Evolutionary conservation across 2,888 invertebrate species (phyloP).

Genomic region (Auanema freiburgensis): DNA sequence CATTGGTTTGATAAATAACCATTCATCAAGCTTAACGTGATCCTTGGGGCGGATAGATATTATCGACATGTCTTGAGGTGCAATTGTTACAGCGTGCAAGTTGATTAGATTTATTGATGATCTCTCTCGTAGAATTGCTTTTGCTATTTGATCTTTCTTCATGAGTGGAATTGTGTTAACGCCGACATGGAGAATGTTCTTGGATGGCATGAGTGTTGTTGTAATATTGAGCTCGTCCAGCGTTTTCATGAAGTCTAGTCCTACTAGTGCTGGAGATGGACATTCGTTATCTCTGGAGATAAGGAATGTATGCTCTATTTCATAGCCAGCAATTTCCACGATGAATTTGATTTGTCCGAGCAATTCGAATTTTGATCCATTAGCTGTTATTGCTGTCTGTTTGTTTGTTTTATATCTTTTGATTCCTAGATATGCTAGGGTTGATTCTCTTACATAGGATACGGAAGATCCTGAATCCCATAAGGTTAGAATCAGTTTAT

Average conservation of each 20-base stretch:
- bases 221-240: neutral
- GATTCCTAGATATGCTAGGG: neutral
- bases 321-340: neutral
- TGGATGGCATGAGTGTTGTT: neutral
- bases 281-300: slow-evolving; percentile 4
- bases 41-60: too few relatives aligned
- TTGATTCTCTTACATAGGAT: slow-evolving; percentile 13
- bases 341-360: neutral
- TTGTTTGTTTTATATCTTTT: neutral
- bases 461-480: slow-evolving; percentile 15
- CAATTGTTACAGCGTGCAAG: too few relatives aligned
- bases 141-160: neutral
- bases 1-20: too few relatives aligned
- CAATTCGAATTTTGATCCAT: slow-evolving; percentile 2
- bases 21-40: too few relatives aligned
- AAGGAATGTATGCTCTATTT: slow-evolving; percentile 7
- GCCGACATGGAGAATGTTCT: slow-evolving; percentile 3
- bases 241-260: slow-evolving; percentile 5
- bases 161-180: slow-evolving; percentile 6
- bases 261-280: slow-evolving; percentile 9
- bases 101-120: too few relatives aligned
- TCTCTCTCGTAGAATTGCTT: neutral
- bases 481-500: slow-evolving; percentile 8
- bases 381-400: slow-evolving; percentile 7
- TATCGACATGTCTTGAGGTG: too few relatives aligned